Conservation (phyloP, 2,113 vertebrate genomes). For the Epinephelus lanceolatus region DNA sequence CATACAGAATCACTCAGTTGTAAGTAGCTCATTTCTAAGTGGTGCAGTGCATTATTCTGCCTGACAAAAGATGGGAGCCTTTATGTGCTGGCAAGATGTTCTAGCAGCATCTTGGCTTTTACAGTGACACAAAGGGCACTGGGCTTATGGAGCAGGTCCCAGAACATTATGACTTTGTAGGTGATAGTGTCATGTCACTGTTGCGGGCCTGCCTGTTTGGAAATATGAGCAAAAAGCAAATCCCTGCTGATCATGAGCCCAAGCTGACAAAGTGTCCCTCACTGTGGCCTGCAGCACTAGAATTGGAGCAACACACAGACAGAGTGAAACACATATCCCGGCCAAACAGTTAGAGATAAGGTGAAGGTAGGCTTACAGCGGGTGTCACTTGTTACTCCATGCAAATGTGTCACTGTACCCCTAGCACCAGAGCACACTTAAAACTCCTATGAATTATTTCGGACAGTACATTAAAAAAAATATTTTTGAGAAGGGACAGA, state of each 20-base stretch:
- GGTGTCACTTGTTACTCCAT: no score
- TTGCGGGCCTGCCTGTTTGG: conserved; percentile 13
- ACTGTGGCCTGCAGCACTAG: conserved; percentile 10
- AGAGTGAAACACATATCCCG: background rate
- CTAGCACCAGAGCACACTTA: no score
- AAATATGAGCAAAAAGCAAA: conserved; percentile 32
- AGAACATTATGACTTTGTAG: conserved; percentile 30
- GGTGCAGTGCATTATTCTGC: conserved; percentile 6
- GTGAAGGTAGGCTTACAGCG: no score
- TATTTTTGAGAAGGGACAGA: no score
- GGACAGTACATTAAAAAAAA: no score
- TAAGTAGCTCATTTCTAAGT: conserved; percentile 19
- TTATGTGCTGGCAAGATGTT: background rate
- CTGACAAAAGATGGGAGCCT: background rate
- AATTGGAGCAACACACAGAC: background rate
- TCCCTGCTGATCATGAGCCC: conserved; percentile 18
- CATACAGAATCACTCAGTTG: conserved; percentile 15
- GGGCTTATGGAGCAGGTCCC: conserved; percentile 12
- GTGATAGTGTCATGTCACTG: no score
- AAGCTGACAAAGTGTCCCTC: conserved; percentile 33
- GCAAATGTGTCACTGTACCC: no score
- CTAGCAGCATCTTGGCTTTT: conserved; percentile 2
- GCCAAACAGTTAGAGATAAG: background rate
- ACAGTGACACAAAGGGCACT: conserved; percentile 1
- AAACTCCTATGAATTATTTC: no score